Evolutionary conservation across 2,113 vertebrate species (phyloP).

Genomic region (Burhinus oedicnemus): DNA sequence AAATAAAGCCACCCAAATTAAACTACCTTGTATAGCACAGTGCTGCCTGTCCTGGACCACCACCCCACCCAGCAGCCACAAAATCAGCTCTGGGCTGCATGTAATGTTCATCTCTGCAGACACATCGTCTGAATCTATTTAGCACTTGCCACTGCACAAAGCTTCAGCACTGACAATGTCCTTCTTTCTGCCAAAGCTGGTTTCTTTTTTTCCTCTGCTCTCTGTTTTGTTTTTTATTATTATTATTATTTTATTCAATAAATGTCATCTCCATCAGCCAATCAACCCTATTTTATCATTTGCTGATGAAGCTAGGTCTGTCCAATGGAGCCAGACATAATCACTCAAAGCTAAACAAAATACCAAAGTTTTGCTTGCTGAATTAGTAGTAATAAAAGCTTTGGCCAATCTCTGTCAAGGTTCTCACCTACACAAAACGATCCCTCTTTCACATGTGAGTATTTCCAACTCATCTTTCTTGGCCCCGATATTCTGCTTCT

Average conservation of each 20-base stretch:
- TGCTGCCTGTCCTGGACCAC: neutral
- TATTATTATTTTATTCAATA: neutral
- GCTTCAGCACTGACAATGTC: neutral
- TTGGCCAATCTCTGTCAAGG: neutral
- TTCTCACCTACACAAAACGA: neutral
- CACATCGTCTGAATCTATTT: neutral
- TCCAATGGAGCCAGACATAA: neutral
- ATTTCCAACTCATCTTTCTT: neutral
- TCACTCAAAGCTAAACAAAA: neutral
- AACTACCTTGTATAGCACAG: neutral
- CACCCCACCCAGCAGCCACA: neutral
- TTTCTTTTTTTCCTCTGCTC: neutral
- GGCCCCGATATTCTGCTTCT: neutral
- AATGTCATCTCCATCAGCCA: neutral
- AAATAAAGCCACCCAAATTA: neutral
- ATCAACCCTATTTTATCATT: neutral
- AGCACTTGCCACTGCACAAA: neutral
- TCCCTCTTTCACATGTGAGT: neutral
- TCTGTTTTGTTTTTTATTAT: too few relatives aligned
- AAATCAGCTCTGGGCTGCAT: neutral
- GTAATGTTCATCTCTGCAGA: neutral
- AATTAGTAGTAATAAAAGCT: neutral
- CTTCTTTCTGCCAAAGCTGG: neutral
- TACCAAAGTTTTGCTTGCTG: neutral
- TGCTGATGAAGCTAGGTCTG: neutral